Evolutionary conservation across 2,888 invertebrate genomes (phyloP).

Genomic region (Drosophila meridiana): DNA sequence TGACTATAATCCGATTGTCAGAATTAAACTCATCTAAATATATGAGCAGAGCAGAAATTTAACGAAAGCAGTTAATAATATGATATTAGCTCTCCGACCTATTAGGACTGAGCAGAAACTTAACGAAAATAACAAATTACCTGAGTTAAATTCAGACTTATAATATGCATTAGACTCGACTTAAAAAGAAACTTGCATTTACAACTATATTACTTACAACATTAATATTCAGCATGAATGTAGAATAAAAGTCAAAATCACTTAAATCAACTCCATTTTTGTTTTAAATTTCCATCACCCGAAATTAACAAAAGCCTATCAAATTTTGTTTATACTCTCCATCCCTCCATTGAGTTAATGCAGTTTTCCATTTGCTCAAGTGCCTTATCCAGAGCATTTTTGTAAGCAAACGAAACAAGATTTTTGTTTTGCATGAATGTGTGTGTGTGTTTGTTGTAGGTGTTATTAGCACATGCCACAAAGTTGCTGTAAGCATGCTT

Average conservation of each 20-base stretch:
- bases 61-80: neutral
- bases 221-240: too few relatives aligned
- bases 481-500: conserved; percentile 19
- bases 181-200: too few relatives aligned
- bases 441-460: neutral
- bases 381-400: neutral
- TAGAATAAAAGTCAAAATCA: too few relatives aligned
- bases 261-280: neutral
- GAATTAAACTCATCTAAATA: too few relatives aligned
- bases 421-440: neutral
- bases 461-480: conserved; percentile 33
- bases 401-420: neutral
- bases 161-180: too few relatives aligned
- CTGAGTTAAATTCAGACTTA: too few relatives aligned
- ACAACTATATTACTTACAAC: too few relatives aligned
- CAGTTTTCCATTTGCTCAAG: neutral
- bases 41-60: neutral
- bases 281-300: neutral
- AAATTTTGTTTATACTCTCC: neutral
- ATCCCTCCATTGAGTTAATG: neutral
- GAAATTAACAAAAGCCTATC: neutral
- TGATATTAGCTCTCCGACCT: too few relatives aligned
- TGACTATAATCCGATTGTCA: too few relatives aligned
- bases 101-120: neutral
- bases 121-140: neutral